Base-by-base conservation (phyloP, 1,140 invertebrate genomes). In the Ceratosolen solmsi region DNA sequence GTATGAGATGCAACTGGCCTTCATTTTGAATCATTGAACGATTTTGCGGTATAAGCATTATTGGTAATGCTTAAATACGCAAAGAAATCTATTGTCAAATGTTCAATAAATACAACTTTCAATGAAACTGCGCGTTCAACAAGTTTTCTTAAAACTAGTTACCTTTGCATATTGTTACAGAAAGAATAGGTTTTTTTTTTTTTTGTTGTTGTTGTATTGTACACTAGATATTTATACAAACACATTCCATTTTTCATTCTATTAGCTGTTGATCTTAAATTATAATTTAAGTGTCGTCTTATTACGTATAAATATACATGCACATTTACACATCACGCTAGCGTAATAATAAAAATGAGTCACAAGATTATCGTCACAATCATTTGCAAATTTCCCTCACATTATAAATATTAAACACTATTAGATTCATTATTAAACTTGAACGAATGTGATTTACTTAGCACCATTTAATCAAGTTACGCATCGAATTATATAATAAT, bases 21-120 rank as follows among this genome's bases (percentile, higher is more conserved):
- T 72, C n/a, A n/a, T n/a, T n/a, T n/a, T n/a, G n/a, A n/a, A n/a
- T 60, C 7, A 79, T 33, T 46, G n/a, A 78, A 79, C 56, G 41
- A 25, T 56, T 25, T 46, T 54, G 30, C 27, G 49, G 15, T 9
- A n/a, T 76, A 76, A 76, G 8, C 1, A 33, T 54, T 13, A 49
- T 68, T 68, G 17, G 5, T 38, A 36, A 68, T 38, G 36, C 33
- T 38, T 9, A 60, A n/a, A 60, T 60, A 11, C 41, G 13, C 2
- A 30, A 27, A 27, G 56, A 60, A 60, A 25, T 60, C n/a, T 60
- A 11, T 27, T 8, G 5, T n/a, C 25, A 13, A 60, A 15, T 27
- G 5, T 60, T n/a, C 15, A 36, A 22, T 38, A 20, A 68, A 68
- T 38, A 68, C 20, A 15, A 36, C 20, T 22, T 1, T 20, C 30